Evolutionary conservation across 2,888 invertebrate species (phyloP), one percentile per base, ranked within the genome.

Genomic region (Brachyopa scutellaris): DNA sequence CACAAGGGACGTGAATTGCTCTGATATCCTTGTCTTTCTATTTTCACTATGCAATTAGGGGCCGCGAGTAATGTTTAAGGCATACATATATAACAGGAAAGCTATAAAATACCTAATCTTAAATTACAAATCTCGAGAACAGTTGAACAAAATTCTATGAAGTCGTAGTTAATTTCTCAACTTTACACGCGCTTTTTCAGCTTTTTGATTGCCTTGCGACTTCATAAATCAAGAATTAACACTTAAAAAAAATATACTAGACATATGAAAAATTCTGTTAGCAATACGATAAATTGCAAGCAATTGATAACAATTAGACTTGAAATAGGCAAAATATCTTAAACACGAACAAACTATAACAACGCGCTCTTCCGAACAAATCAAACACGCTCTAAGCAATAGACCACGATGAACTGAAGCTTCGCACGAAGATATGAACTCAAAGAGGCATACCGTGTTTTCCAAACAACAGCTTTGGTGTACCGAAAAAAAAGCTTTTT

Each of bases 341-440:
- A 38, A 69, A 74, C 40, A 74, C 61, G 49, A 74, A 57, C 40
- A 74, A 74, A 64, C 2, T 64, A 64, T 42, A 73, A 61, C 19
- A 62, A 38, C 9, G 21, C 49, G 33, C 62, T 33, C 36, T 15
- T 23, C 53, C 55, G 11, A 15, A 11, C 6, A 69, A 62, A 38
- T 38, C 40, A 26, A 42, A 61, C 59, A 70, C 82, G 55, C 57
- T 80, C 76, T 55, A 19, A 38, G 59, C 76, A 64, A 53, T 40
- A 82, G 82, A 72, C 82, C 45, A 70, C 82, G 66, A 42, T 64
- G 53, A 77, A 82, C 82, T 82, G 77, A 82, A 82, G 66, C 70
- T 82, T 66, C 31, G 23, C 62, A 40, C 17, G 36, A 33, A 47
- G 45, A 70, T 53, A 66, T 47, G 15, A 82, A 82, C 70, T 70